Base-by-base conservation (phyloP, 1,140 invertebrate species). In the Pogonognathellus flavescens region DNA sequence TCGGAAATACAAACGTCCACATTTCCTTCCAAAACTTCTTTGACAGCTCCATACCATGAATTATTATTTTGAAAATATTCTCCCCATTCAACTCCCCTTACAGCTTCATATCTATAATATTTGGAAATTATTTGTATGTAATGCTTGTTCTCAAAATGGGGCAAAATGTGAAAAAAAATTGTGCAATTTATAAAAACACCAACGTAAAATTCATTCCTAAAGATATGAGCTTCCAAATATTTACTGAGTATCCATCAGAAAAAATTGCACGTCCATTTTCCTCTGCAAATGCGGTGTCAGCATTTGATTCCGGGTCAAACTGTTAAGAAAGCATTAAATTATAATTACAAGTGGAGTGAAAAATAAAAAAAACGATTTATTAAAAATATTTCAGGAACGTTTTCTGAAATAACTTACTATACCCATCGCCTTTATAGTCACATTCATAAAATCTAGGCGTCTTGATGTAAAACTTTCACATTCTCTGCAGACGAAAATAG, bases 141-240 rank as follows among this genome's bases (percentile, higher is more conserved):
- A 59, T 41, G 11, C 7, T 13, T 14, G 53, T 60, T 60, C n/a
- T 3, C 16, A 0, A 31, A 7, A 10, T 18, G 2, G 18, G 10
- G 14, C 13, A 83, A 9, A 8, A 25, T 82, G n/a, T n/a, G n/a
- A n/a, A n/a, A n/a, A n/a, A n/a, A 20, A 59, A 20, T 11, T 22
- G n/a, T 57, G 11, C 49, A 8, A 55, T 52, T 81, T 22, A 59
- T 20, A 11, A 14, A 70, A 41, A 70, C 7, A n/a, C 25, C 14
- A 53, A 86, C 80, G 82, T 86, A 49, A 86, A 86, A 62, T 86
- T 86, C 49, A 84, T 20, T 6, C 11, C 10, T 60, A 18, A 1
- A 0, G 53, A 4, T 18, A 84, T 4, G 4, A 86, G 22, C 16
- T 59, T 55, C 11, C 76, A 22, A 14, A 86, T 52, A 2, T 52